Base-by-base conservation (phyloP, 2,113 vertebrate genomes). In the Oncorhynchus kisutch region DNA sequence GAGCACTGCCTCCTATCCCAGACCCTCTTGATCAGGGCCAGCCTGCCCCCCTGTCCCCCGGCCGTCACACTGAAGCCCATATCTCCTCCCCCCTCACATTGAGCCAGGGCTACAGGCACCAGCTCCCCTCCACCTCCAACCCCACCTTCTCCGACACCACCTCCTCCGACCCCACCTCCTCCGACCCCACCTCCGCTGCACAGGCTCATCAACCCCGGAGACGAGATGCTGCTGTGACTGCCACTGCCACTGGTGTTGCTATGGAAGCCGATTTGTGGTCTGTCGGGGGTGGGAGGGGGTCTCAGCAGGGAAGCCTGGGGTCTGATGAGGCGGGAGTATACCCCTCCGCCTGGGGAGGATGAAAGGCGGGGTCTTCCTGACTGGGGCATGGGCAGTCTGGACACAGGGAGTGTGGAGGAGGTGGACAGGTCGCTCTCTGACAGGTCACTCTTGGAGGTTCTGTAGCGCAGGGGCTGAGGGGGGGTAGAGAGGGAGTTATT, bases 1-100 rank as follows among this genome's bases (percentile, higher is more conserved):
- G 82, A 89, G 89, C 93, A 95, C 79, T 93, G 93, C 86, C 84
- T 86, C 73, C 90, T 86, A 89, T 95, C 93, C 93, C 92, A 94
- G 22, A 95, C 91, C 81, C 92, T 87, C 70, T 91, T 93, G 72
- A 95, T 93, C 20, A 94, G 67, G 0, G 88, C 90, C 81, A 91
- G 73, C 78, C 88, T 78, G 76, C 92, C 91, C 5, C 90, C 89
- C 3, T 86, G 88, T 16, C 93, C 93, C 0, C 93, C 92, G 0
- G 93, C 93, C 12, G 79, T 90, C 90, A 95, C 77, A 65, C 92
- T 93, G 87, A 95, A 94, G 66, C 93, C 93, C 3, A 94, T 90
- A 39, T 92, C 93, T 60, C 87, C 73, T 71, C 91, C 91, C 24
- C 68, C 87, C 70, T 92, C 90, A 16, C 81, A 87, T 84, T 90